phyloP scores from a whole-genome alignment of 2,113 vertebrate species.

The Zonotrichia leucophrys region DNA sequence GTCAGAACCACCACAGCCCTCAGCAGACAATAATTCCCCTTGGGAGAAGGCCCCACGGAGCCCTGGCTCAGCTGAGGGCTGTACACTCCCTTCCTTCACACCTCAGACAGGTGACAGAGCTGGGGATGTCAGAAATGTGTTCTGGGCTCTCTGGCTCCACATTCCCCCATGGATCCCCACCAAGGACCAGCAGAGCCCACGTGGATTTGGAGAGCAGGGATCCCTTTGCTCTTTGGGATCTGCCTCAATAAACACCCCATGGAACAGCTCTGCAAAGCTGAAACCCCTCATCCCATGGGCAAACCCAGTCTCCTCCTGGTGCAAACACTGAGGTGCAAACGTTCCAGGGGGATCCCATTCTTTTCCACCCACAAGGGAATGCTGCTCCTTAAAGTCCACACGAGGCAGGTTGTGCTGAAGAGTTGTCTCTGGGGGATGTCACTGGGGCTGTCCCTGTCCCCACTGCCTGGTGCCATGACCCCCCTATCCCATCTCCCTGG shows the following conservation, averaged over 20 bases:
- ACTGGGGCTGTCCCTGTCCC: not conserved
- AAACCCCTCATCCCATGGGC: not conserved
- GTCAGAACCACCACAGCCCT: not conserved
- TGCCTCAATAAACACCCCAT: not conserved
- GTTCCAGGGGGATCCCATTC: not conserved
- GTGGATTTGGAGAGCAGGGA: rapidly evolving
- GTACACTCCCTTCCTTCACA: not conserved
- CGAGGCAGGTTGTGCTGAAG: rapidly evolving
- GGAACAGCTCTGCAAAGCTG: not conserved
- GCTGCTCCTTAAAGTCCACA: not conserved
- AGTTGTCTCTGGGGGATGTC: not conserved
- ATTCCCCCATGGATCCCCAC: not conserved
- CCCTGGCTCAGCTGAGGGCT: not conserved
- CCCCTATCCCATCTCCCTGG: too few species aligned
- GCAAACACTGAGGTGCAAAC: not conserved
- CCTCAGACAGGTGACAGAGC: not conserved
- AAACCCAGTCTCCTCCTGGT: not conserved
- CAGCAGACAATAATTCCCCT: not conserved
- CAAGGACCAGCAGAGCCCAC: not conserved
- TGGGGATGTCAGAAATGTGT: rapidly evolving
- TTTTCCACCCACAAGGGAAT: not conserved
- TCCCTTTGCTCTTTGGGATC: not conserved
- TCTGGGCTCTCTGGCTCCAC: not conserved
- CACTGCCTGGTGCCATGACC: too few species aligned
- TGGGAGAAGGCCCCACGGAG: not conserved